Evolutionary conservation across 2,797 vertebrate species (phyloP), one percentile per base, ranked within the genome.

Genomic region (Fistularia tabacaria): DNA sequence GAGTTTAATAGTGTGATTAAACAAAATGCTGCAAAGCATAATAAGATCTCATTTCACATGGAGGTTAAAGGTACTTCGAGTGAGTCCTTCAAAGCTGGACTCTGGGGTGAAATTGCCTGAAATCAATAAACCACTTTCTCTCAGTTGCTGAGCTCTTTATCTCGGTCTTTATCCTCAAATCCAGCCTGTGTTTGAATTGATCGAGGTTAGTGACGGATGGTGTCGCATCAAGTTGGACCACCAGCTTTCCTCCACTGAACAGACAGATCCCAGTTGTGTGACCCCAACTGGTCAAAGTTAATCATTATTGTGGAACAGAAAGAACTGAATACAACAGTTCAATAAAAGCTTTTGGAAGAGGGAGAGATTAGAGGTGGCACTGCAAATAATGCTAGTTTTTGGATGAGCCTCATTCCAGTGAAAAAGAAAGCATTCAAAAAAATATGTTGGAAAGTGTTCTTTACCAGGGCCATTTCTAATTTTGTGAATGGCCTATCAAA

Each of bases 131-230:
- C 41, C 8, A 51, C 44, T 50, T 63, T 65, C 53, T 51, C 51
- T 42, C 67, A 65, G 74, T 40, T 45, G 52, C 62, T 46, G 38
- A 68, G 58, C 10, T 56, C 65, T 53, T 62, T 25, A 25, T 25
- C 25, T 25, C 25, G 5, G 77, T 85, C 79, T 77, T 60, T 73
- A 79, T 81, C 71, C 70, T 77, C 50, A 58, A 54, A 81, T 85
- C 75, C n/a, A 49, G 61, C 46, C 2, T 0, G 47, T 45, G 63
- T 69, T 52, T 45, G 64, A 69, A 88, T 89, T 10, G 81, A 89
- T 80, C 69, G 42, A 25, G 25, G 38, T 5, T 3, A 64, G 42
- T 66, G 79, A 80, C 56, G 48, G 75, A 81, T 62, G 25, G 25
- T 3, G 25, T 25, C 25, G 25, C 5, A 5, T 25, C 25, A 25